phyloP scores from a whole-genome alignment of 2,797 vertebrate genomes.

The Saguinus oedipus region DNA sequence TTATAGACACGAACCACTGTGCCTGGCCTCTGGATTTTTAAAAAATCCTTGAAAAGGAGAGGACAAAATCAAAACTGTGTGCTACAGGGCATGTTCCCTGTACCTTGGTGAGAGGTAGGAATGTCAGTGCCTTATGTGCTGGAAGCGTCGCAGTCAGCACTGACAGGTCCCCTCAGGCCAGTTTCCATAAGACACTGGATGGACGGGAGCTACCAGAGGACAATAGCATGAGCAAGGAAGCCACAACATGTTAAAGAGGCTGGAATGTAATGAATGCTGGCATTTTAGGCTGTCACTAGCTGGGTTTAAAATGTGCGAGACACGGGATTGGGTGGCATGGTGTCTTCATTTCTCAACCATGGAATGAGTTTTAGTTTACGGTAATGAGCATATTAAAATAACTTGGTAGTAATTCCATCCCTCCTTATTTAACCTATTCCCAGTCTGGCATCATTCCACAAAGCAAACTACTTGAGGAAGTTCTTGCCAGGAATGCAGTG shows the following conservation, averaged over 20 bases:
- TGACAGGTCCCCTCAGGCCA: too few relatives aligned
- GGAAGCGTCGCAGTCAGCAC: neutral
- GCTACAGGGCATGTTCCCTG: neutral
- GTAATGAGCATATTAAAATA: neutral
- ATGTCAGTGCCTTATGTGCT: neutral
- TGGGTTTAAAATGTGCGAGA: neutral
- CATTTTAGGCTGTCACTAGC: neutral
- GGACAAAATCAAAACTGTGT: neutral
- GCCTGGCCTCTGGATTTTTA: neutral
- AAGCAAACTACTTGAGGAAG: neutral
- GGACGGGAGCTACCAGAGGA: neutral
- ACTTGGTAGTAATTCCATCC: neutral
- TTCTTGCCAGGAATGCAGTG: neutral
- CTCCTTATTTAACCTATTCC: neutral
- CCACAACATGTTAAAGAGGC: neutral
- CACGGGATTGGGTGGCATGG: neutral
- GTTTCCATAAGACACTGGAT: neutral
- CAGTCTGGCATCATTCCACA: neutral
- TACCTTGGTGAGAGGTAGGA: neutral
- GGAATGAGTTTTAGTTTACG: neutral
- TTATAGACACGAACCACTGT: too few relatives aligned
- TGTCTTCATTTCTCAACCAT: neutral
- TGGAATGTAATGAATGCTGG: neutral
- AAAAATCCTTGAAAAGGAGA: neutral
- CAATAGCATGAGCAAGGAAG: neutral